A percentile compares a stretch with the other conserved stretches of the same genome.
Evolutionary conservation across 64 coral and sea anemone genomes (phyloP).

Genomic region (Stichodactyla helianthus): DNA sequence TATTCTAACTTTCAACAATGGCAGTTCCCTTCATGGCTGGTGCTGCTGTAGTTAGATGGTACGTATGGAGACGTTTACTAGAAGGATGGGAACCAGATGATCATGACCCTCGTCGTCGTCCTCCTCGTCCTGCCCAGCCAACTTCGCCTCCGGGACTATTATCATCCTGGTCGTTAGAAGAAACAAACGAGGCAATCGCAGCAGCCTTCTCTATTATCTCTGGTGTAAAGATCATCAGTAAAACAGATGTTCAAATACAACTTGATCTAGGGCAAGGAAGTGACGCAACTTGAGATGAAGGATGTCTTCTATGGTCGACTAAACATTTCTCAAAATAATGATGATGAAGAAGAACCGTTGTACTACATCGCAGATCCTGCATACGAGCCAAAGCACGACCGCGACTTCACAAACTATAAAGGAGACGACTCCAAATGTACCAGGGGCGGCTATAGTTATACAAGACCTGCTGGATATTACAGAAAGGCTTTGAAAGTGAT

Average conservation of each 20-base stretch:
- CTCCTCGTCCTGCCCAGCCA: no score
- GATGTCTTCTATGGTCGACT: constrained; percentile 28
- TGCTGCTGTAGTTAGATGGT: no score
- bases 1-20: no score
- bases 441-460: no score
- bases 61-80: no score
- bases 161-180: background rate
- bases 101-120: no score
- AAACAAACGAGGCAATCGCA: background rate
- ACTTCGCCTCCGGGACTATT: background rate
- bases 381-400: background rate
- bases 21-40: no score
- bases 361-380: constrained; percentile 23
- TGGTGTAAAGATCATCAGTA: background rate
- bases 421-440: background rate
- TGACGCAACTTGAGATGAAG: constrained; percentile 4
- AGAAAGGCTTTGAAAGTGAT: background rate
- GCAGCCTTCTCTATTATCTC: constrained; percentile 14
- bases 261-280: constrained; percentile 10
- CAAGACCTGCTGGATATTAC: constrained; percentile 4
- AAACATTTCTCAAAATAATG: constrained; percentile 2
- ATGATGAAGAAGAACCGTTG: constrained; percentile 10
- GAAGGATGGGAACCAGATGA: no score
- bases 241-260: background rate
- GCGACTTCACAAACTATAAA: background rate